A percentile compares a stretch with the other conserved stretches of the same genome.
These are phyloP conservation scores for Orthonychiurus folsomi DNA, from an alignment of 2,888 invertebrate species.

Conservation along the genomic window DNA sequence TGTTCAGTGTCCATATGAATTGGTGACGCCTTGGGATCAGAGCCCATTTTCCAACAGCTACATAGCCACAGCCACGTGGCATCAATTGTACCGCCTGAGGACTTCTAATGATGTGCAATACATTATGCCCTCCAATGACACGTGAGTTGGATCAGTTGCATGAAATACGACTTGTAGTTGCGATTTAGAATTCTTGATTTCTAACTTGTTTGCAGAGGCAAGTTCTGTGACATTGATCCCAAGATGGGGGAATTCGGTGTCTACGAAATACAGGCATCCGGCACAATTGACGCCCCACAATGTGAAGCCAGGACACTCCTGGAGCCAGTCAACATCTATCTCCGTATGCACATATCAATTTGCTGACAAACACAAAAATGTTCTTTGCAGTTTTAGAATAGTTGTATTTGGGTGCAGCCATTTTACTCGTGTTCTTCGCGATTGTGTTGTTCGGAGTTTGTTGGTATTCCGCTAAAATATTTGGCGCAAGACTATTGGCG, in stretches of 20 bases:
- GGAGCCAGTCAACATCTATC: neutral
- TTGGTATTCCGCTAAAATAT: neutral
- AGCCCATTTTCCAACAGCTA: too few relatives aligned
- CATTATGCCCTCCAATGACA: neutral
- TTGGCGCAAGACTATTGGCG: neutral
- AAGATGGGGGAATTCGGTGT: neutral
- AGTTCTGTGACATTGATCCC: neutral
- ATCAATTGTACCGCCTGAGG: neutral
- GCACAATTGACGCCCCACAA: too few relatives aligned
- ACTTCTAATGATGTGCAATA: neutral
- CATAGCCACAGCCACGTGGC: too few relatives aligned
- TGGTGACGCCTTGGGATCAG: too few relatives aligned
- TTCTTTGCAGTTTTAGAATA: too few relatives aligned
- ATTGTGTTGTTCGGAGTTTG: neutral
- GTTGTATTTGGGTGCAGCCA: neutral
- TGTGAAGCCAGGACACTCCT: neutral
- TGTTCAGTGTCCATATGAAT: neutral
- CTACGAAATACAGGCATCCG: neutral
- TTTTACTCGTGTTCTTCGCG: neutral
- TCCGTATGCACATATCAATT: neutral
- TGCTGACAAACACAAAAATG: too few relatives aligned
- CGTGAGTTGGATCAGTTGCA: too few relatives aligned
- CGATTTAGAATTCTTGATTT: neutral
- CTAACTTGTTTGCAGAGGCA: neutral
- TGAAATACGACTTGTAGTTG: too few relatives aligned